Percentiles rank a stretch among this genome's conserved stretches.
Evolutionary conservation across 1,140 invertebrate genomes (phyloP).

Genomic region (Brachionus manjavacas): DNA sequence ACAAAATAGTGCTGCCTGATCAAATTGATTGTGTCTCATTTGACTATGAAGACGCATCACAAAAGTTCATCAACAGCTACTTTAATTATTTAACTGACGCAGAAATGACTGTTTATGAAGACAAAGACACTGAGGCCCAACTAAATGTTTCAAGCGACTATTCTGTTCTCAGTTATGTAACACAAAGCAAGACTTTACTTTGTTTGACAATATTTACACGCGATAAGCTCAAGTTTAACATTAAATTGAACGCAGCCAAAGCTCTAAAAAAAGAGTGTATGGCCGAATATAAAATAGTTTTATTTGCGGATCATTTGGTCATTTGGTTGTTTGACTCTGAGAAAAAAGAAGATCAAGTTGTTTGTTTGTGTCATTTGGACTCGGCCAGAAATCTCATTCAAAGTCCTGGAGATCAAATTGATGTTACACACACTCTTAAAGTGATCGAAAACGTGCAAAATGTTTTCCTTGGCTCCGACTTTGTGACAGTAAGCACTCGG

Average conservation of each 20-base stretch:
- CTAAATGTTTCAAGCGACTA: neutral
- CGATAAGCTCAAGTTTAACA: neutral
- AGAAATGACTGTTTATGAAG: neutral
- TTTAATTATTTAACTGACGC: neutral
- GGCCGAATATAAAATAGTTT: neutral
- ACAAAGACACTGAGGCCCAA: neutral
- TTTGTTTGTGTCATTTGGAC: conserved; percentile 24
- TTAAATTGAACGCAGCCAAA: neutral
- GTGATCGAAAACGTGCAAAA: neutral
- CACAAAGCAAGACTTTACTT: neutral
- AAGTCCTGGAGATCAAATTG: neutral
- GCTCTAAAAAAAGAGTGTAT: neutral
- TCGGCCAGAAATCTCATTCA: neutral
- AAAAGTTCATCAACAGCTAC: neutral
- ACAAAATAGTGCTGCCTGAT: neutral
- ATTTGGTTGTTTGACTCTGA: neutral
- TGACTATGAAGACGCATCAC: neutral
- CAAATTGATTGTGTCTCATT: neutral
- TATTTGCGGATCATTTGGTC: neutral
- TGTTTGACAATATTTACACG: neutral
- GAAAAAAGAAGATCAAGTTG: neutral
- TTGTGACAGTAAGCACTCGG: neutral
- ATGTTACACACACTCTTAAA: neutral
- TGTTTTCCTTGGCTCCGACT: neutral
- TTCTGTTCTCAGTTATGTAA: neutral